Evolutionary conservation across 2,797 vertebrate species (phyloP).

Genomic region (Cryptoprocta ferox): DNA sequence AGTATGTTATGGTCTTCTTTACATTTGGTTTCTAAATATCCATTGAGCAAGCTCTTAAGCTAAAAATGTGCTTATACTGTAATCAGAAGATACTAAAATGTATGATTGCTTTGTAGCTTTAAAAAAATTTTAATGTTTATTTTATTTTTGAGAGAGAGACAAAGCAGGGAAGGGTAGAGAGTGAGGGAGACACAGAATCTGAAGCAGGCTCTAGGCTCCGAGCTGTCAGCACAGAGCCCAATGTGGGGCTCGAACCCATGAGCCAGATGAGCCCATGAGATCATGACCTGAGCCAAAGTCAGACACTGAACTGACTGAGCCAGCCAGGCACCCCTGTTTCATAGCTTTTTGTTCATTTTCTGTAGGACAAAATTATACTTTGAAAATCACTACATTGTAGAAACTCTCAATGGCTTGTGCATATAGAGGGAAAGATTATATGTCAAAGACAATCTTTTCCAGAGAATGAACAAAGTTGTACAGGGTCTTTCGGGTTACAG

Average conservation of each 20-base stretch:
- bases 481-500: constrained; percentile 45
- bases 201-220: too few relatives aligned
- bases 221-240: too few relatives aligned
- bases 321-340: background rate
- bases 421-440: constrained; percentile 69
- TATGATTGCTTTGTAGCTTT: background rate
- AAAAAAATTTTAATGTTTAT: too few relatives aligned
- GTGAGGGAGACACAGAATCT: too few relatives aligned
- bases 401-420: constrained; percentile 35
- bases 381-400: constrained; percentile 51
- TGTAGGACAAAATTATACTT: constrained; percentile 46
- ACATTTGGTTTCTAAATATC: background rate
- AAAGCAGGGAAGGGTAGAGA: too few relatives aligned
- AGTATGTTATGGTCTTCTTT: background rate
- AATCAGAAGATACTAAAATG: constrained; percentile 21
- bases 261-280: too few relatives aligned
- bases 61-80: accelerated
- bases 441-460: constrained; percentile 79
- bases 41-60: background rate
- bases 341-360: background rate
- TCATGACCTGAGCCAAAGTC: too few relatives aligned
- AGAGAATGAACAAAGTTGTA: constrained; percentile 71
- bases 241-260: too few relatives aligned
- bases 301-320: too few relatives aligned
- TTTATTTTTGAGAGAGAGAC: too few relatives aligned